Evolutionary conservation across 2,113 vertebrate genomes (phyloP), one percentile per base, ranked within the genome.

Genomic region (Epinephelus moara): DNA sequence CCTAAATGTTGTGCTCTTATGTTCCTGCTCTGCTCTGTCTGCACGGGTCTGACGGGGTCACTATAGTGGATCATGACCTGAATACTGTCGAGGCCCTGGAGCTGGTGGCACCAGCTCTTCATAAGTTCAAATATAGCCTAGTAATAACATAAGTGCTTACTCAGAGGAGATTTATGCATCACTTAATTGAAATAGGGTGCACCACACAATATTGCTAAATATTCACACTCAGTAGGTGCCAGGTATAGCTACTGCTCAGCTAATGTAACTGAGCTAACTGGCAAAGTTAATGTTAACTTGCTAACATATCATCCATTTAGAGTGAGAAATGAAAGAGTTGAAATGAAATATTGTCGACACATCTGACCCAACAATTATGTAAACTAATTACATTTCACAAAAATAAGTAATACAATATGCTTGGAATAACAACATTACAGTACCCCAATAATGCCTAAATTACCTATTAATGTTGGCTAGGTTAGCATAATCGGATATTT

Each of bases 1-100:
- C 13, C 53, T 3, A 27, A 70, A 66, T 25, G 69, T 80, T 62
- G 49, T 50, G 68, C 45, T 75, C 10, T 37, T 14, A 17, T 67
- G 19, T 56, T 78, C 25, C 63, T 23, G 52, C 42, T 59, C 10
- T 25, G 37, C 18, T 86, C 33, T 18, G 27, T 52, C 47, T 42
- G 21, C 37, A 13, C 23, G 6, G 3, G 55, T 23, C 1, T 0
- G 19, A 27, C 17, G 25, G 30, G 42, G 49, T 47, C 14, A 57
- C 42, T 19, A 14, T 1, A 9, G 49, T 50, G 37, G 71, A 23
- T 25, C 19, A 2, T 7, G 19, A 78, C 45, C 30, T 1, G 0
- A 69, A 49, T 4, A 17, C 25, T 21, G 11, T 27, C 6, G 37
- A 15, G 12, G 55, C 13, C 2, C 60, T 9, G 23, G 21, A 25